These are phyloP conservation scores for Drosophila rufa DNA, from an alignment of 1,140 invertebrate genomes.

Conservation along the genomic window DNA sequence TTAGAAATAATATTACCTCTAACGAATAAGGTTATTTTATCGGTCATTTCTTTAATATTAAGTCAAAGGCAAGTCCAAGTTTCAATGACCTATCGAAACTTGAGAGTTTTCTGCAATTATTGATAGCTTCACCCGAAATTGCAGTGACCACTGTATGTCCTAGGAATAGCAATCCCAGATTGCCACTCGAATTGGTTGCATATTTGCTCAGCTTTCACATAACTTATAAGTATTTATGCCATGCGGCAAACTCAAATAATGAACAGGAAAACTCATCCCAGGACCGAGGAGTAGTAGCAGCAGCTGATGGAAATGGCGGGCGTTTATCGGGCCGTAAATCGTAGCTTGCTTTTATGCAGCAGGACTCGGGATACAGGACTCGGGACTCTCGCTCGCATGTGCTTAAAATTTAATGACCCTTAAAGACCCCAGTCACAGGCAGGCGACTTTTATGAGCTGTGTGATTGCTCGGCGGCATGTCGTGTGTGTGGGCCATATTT, in stretches of 20 bases:
- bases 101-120: neutral
- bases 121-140: no score
- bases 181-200: constrained; percentile 65
- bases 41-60: no score
- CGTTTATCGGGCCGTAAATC: constrained; percentile 78
- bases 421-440: constrained; percentile 58
- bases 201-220: constrained; percentile 65
- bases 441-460: constrained; percentile 80
- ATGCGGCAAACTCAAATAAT: constrained; percentile 57
- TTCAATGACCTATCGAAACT: neutral
- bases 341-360: constrained; percentile 61
- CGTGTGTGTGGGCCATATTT: constrained; percentile 37
- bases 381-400: constrained; percentile 52
- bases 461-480: constrained; percentile 66
- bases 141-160: constrained; percentile 5
- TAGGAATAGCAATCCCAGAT: constrained; percentile 17
- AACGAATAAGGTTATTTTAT: neutral
- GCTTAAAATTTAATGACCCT: constrained; percentile 80
- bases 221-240: constrained; percentile 63
- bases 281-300: neutral
- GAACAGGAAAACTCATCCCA: constrained; percentile 39
- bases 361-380: constrained; percentile 24
- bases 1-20: neutral
- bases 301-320: constrained; percentile 67
- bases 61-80: neutral